phyloP scores from a whole-genome alignment of 2,113 vertebrate species.

The Cinclus cinclus region DNA sequence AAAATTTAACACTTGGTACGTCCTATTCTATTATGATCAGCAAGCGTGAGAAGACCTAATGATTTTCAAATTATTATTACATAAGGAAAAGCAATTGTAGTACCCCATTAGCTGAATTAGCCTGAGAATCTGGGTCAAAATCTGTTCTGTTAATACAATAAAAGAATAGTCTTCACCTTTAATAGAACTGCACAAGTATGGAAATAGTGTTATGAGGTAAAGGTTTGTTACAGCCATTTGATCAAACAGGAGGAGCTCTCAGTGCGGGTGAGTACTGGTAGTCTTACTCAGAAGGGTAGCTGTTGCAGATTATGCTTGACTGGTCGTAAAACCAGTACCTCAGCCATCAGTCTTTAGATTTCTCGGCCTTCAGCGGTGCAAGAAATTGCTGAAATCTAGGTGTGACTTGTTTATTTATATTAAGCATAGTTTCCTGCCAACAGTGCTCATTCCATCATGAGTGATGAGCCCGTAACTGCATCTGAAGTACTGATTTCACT shows the following conservation, averaged over 20 bases:
- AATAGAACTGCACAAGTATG: not conserved
- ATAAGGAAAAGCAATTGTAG: not conserved
- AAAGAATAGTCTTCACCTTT: not conserved
- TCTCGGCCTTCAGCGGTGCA: not conserved
- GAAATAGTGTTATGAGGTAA: not conserved
- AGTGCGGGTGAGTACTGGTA: not conserved
- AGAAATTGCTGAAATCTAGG: not conserved
- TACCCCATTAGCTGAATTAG: not conserved
- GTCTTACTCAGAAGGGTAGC: not conserved
- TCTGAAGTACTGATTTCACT: not conserved
- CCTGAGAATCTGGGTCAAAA: not conserved
- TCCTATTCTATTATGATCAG: not conserved
- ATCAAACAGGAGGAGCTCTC: not conserved
- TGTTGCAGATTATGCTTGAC: not conserved
- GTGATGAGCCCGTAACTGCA: not conserved
- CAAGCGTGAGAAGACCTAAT: not conserved
- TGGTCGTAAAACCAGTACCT: not conserved
- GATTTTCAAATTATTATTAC: not conserved
- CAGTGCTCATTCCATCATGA: not conserved
- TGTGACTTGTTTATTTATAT: not conserved
- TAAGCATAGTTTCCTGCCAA: not conserved
- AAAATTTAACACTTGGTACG: not conserved
- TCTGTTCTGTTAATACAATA: not conserved
- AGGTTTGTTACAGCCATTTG: not conserved
- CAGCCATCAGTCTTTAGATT: not conserved